A percentile compares a stretch with the other conserved stretches of the same genome.
Evolutionary conservation across 2,888 invertebrate genomes (phyloP).

Genomic region (Andrena hattorfiana): DNA sequence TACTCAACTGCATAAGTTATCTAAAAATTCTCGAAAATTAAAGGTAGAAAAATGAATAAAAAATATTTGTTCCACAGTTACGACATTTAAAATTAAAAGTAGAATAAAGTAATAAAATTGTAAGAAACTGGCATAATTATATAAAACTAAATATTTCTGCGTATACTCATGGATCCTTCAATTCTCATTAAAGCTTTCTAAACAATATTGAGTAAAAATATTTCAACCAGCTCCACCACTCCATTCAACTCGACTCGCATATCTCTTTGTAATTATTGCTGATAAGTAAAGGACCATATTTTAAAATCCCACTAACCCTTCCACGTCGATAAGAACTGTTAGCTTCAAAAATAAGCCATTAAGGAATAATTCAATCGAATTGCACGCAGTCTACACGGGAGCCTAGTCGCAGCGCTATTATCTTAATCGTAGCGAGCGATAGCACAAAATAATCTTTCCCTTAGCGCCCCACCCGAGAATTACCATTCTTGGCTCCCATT

Average conservation of each 20-base stretch:
- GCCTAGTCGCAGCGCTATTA: constrained; percentile 29
- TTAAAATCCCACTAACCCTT: not conserved
- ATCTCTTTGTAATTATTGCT: not conserved
- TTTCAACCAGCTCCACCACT: too few species aligned
- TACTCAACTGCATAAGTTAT: too few species aligned
- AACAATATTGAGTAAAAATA: too few species aligned
- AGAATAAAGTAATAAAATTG: too few species aligned
- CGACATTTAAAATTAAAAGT: too few species aligned
- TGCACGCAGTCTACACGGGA: constrained; percentile 19
- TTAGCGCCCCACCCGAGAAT: constrained; percentile 61
- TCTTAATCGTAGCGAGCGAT: constrained; percentile 54
- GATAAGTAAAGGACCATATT: not conserved
- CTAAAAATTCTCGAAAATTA: too few species aligned
- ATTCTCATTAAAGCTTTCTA: too few species aligned
- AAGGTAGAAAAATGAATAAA: too few species aligned
- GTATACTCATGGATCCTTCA: too few species aligned
- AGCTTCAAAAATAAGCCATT: not conserved
- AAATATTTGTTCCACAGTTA: too few species aligned
- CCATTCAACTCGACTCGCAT: not conserved
- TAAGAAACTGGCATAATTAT: too few species aligned
- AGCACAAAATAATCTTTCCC: constrained; percentile 67
- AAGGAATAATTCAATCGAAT: constrained; percentile 29
- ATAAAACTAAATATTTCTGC: too few species aligned
- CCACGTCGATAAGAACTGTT: not conserved
- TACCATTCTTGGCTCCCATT: constrained; percentile 72